Base-by-base conservation (phyloP, 1,140 invertebrate species). In the Drosophila micromelanica region DNA sequence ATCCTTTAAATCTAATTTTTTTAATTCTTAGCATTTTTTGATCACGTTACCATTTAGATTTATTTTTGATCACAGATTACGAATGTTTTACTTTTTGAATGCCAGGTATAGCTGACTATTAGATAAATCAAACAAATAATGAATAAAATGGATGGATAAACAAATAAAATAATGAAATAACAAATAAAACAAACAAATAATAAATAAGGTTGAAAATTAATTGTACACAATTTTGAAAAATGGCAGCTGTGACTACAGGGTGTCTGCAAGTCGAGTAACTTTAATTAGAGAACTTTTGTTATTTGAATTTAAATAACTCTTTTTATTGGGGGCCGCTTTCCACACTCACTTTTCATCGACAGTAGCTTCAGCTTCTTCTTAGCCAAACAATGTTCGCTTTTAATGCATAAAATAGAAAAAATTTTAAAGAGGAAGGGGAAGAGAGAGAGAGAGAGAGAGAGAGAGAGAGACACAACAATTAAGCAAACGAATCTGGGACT, bases 341-440 rank as follows among this genome's bases (percentile, higher is more conserved):
- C 74, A 86, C 82, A 64, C 78, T 87, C 78, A 86, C 75, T 87
- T 82, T 86, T 73, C 71, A 75, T 73, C 63, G 52, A 70, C 76
- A 63, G 76, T 76, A 81, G 78, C 78, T 67, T 38, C 35, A 81
- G 78, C 78, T 67, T 38, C 35, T 23, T 32, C 49, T 62, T 6
- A 27, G 57, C 57, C 54, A 43, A 43, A 72, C 61, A 72, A 72
- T 57, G 69, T 11, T 63, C 38, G 45, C 60, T 51, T 77, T 87
- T 87, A 70, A 70, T 74, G 65, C 87, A 86, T 87, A 82, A 70
- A 82, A n/a, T 17, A 51, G 46, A 68, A 20, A 65, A 15, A 30
- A 35, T 45, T 45, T 35, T 15, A 32, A n/a, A 38, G 3, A 30
- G 32, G 32, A 7, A 23, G n/a, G 30, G 12, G 30, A 4, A 8